These are phyloP conservation scores for Shargacucullia verbasci DNA, from an alignment of 2,888 invertebrate species.

Conservation along the genomic window DNA sequence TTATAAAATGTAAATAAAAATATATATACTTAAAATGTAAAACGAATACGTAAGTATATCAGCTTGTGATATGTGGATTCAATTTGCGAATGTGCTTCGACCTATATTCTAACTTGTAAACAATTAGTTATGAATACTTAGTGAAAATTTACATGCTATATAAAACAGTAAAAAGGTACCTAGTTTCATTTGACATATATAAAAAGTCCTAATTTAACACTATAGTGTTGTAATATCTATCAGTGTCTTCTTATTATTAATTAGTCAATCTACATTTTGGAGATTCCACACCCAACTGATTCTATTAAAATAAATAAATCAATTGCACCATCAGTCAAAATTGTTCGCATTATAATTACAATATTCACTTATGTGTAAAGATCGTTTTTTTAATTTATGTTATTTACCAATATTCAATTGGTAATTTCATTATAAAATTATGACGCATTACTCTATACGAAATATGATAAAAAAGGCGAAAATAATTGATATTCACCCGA, in stretches of 20 bases:
- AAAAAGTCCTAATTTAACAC: conserved; percentile 28
- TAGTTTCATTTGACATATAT: conserved; percentile 23
- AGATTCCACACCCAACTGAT: conserved; percentile 29
- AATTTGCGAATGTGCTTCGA: conserved; percentile 44
- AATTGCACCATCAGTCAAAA: conserved; percentile 25
- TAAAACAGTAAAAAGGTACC: conserved; percentile 47
- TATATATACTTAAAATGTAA: conserved; percentile 42
- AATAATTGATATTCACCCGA: too few species aligned
- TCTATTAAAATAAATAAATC: conserved; percentile 35
- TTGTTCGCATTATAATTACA: conserved; percentile 1
- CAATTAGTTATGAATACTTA: conserved; percentile 32
- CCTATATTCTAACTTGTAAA: conserved; percentile 30
- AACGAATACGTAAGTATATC: conserved; percentile 42
- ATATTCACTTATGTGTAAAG: too few species aligned
- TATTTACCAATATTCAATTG: too few species aligned
- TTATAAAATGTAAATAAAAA: conserved; percentile 55
- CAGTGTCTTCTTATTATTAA: conserved; percentile 36
- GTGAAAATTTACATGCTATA: conserved; percentile 38
- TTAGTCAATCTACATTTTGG: conserved; percentile 22
- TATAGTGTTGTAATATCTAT: conserved; percentile 32
- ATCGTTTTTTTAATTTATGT: too few species aligned
- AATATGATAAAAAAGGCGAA: too few species aligned
- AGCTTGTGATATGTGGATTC: conserved; percentile 60
- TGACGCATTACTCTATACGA: too few species aligned
- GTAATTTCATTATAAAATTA: too few species aligned